Evolutionary conservation across 2,888 invertebrate species (phyloP), one percentile per base, ranked within the genome.

Genomic region (Drosophila affinis): DNA sequence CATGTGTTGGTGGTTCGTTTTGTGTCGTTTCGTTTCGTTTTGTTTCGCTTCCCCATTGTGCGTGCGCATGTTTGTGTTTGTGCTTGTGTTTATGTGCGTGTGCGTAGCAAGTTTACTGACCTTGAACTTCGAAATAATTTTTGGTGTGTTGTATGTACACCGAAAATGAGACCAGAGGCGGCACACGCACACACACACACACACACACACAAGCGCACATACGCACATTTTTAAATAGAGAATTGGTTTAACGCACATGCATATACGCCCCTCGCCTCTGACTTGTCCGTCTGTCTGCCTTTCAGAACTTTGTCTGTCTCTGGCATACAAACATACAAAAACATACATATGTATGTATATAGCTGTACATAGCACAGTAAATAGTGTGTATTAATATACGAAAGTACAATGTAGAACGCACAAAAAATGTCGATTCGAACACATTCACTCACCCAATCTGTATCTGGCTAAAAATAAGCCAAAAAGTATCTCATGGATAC

Each of bases 91-190:
- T 39, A n/a, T 79, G 81, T 84, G 85, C 80, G 85, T 88, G 88
- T 80, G 86, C 80, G 81, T 79, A 81, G 88, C 85, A 89, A 90
- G 90, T 91, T 91, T 91, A 91, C 91, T 91, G 90, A 91, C 91
- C 91, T 91, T 91, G 91, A 91, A 91, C 91, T 91, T 91, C 91
- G 87, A 87, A 87, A 87, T 82, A 72, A 73, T 85, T 62, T 85
- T 62, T 72, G 56, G 45, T 51, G 59, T 62, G 48, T 57, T 77
- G 69, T 76, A 56, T 82, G 76, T 82, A 76, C 73, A 57, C 81
- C 75, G 70, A 82, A 85, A 85, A 69, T 65, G 58, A 57, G 67
- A 48, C 58, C 58, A 69, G 47, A 69, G 47, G 45, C 27, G 34
- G 32, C 55, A 46, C 54, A 32, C 64, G 44, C 29, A 32, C 44